These are phyloP conservation scores for Habropoda laboriosa DNA, from an alignment of 1,140 invertebrate species.

Conservation along the genomic window DNA sequence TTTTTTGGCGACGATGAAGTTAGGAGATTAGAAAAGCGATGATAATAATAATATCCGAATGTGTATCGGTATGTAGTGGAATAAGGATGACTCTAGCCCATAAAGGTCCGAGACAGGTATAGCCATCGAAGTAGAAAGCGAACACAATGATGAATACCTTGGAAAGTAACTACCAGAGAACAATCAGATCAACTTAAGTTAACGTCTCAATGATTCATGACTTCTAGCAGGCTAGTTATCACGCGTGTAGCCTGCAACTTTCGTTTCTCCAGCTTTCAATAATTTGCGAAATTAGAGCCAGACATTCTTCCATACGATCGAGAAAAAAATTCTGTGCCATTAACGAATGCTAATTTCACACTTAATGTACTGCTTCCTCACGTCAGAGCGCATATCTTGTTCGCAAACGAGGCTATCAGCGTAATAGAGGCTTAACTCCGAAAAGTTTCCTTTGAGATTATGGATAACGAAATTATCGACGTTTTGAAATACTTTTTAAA, in stretches of 20 bases:
- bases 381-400: not conserved
- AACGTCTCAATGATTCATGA: conserved; percentile 32
- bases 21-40: not conserved
- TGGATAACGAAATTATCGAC: too few relatives aligned
- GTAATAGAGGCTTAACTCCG: too few relatives aligned
- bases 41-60: not conserved
- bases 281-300: not conserved
- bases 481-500: too few relatives aligned
- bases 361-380: not conserved
- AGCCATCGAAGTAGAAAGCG: conserved; percentile 9
- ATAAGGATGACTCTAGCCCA: not conserved
- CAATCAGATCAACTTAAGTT: conserved; percentile 25
- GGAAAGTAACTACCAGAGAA: conserved; percentile 25
- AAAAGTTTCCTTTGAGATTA: too few relatives aligned
- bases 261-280: conserved; percentile 20
- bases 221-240: conserved; percentile 8
- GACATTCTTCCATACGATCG: too few relatives aligned
- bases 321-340: too few relatives aligned
- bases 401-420: too few relatives aligned
- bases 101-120: not conserved
- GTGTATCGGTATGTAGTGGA: not conserved
- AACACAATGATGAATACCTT: conserved; percentile 29
- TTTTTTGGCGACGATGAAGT: too few relatives aligned
- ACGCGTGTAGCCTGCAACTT: not conserved
- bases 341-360: not conserved